A percentile compares a stretch with the other conserved stretches of the same genome.
These are phyloP conservation scores for Puntigrus tetrazona DNA, from an alignment of 2,113 vertebrate genomes.

Conservation along the genomic window DNA sequence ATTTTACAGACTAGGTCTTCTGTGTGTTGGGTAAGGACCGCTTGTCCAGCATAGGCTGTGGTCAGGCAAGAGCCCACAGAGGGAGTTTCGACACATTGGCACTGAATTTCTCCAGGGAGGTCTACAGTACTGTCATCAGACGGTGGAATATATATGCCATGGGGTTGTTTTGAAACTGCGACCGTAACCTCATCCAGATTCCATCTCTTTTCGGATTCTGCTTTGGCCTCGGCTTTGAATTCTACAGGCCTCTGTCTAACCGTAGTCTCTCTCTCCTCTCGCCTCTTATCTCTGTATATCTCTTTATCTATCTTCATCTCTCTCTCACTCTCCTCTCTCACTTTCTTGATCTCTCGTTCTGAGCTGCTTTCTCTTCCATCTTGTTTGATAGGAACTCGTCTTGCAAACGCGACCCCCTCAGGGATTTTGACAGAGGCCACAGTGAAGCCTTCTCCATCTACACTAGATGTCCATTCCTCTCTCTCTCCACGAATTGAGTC, in stretches of 20 bases:
- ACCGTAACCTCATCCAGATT: background rate
- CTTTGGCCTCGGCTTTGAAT: background rate
- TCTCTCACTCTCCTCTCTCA: conserved; percentile 42
- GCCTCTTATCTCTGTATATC: conserved; percentile 44
- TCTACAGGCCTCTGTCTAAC: background rate
- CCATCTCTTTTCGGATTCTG: background rate
- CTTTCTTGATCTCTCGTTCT: conserved; percentile 43
- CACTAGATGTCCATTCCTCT: conserved; percentile 36
- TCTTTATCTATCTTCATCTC: background rate
- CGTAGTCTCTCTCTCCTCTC: conserved; percentile 22
- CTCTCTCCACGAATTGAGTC: conserved; percentile 21
- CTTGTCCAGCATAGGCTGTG: background rate
- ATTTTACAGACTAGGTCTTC: conserved; percentile 64
- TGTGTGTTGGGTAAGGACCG: conserved; percentile 59
- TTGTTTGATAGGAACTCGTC: conserved; percentile 64
- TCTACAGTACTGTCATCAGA: background rate
- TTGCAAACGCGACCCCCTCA: conserved; percentile 70
- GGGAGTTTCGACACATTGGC: background rate
- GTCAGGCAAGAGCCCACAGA: background rate
- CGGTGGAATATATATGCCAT: background rate
- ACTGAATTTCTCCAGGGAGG: background rate
- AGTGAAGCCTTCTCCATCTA: conserved; percentile 63
- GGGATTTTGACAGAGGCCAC: conserved; percentile 65
- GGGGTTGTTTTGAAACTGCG: background rate
- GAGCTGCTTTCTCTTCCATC: conserved; percentile 56